phyloP scores from a whole-genome alignment of 2,113 vertebrate genomes.

The Morone chrysops region DNA sequence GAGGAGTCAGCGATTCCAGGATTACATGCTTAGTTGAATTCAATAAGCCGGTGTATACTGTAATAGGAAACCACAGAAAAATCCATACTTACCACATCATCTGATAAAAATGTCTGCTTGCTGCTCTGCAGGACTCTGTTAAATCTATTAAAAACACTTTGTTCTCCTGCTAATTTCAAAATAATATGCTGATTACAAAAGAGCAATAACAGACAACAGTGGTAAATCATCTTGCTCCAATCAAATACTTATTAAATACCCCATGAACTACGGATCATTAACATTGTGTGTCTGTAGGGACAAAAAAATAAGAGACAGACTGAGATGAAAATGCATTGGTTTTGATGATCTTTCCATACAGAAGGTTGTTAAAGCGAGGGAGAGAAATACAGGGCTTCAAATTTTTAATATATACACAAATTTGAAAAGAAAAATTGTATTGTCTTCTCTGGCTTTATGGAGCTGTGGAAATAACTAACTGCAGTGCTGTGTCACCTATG shows the following conservation, averaged over 20 bases:
- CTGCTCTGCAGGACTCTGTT: constrained; percentile 67
- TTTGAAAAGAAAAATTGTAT: not conserved
- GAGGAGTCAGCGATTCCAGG: constrained; percentile 73
- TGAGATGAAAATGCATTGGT: constrained; percentile 12
- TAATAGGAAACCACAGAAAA: constrained; percentile 78
- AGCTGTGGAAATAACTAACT: not conserved
- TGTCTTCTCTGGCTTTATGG: not conserved
- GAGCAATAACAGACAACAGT: constrained; percentile 45
- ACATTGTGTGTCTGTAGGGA: constrained; percentile 21
- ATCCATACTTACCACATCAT: constrained; percentile 78
- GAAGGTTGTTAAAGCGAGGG: constrained; percentile 22
- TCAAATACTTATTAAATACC: constrained; percentile 67
- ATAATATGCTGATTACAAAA: constrained; percentile 63
- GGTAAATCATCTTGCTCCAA: constrained; percentile 52
- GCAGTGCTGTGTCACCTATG: not conserved
- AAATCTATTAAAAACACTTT: constrained; percentile 71
- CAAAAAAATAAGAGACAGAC: constrained; percentile 31
- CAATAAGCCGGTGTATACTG: constrained; percentile 67
- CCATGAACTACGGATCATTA: constrained; percentile 43
- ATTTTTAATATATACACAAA: constrained; percentile 22
- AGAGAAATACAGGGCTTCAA: constrained; percentile 7
- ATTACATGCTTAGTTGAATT: constrained; percentile 78
- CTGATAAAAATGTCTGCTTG: constrained; percentile 73
- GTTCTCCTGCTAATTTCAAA: constrained; percentile 60
- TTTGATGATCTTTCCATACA: constrained; percentile 36